Evolutionary conservation across 2,797 vertebrate genomes (phyloP), one percentile per base, ranked within the genome.

Genomic region (Mus spretus): DNA sequence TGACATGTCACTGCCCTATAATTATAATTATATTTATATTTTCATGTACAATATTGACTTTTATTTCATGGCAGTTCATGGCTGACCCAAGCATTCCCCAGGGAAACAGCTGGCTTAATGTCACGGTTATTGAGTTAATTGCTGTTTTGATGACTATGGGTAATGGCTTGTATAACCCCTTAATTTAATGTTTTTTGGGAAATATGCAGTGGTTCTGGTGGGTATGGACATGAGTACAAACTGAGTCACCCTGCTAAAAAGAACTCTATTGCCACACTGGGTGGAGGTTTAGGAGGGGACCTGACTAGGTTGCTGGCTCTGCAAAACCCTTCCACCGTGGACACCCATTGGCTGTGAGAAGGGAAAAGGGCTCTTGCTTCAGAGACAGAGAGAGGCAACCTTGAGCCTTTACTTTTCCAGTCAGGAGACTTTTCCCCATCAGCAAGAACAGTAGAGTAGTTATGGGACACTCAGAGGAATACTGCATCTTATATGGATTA

Each of bases 101-200:
- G 50, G 84, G 72, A 93, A 96, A 96, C 91, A 88, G 53, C 82
- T 96, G 96, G 90, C 80, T 95, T 90, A 83, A 81, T 61, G 80
- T 89, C 85, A 91, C 77, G 85, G 82, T 72, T 91, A 94, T 81
- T 93, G 92, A 92, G 85, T 96, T 97, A 97, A 97, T 95, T 95
- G 82, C 61, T 96, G 22, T 95, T 98, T 95, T 93, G 96, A 93
- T 82, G 92, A 92, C 80, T 95, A 93, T 93, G 82, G 26, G 85
- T 93, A 94, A 96, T 96, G 91, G 83, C 63, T 93, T 91, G 59
- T 70, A 55, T 85, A 81, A 88, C 78, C 79, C 84, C 75, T 79
- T 97, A 90, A 97, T 93, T 92, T 89, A 95, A 89, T 81, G 44
- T 65, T 89, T 88, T 93, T 95, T 90, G 96, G 88, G 90, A 94